Evolutionary conservation across 37 sponge, comb jelly and placozoan species (phyloP), one percentile per base, ranked within the genome.

Genomic region (Dysidea cf. avara): DNA sequence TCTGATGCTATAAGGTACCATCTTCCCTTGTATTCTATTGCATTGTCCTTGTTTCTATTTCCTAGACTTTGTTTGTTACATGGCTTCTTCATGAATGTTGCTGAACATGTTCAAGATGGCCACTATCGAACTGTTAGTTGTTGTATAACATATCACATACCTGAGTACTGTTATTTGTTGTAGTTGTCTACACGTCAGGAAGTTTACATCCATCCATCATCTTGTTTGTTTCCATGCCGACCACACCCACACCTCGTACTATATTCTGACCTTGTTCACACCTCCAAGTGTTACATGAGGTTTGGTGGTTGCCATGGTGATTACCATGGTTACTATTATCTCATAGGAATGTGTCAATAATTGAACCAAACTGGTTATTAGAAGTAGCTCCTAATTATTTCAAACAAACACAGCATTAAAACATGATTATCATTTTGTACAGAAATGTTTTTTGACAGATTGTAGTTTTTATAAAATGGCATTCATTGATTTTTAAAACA

Each of bases 221-320:
- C 94, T 52, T 82, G 83, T 46, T 79, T 93, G 18, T 93, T 93
- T 63, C 80, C 81, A 35, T 53, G 56, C 36, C 55, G 76, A 38
- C 93, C 93, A 20, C 81, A 60, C 49, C 90, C 94, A 22, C 72
- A 53, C 4, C 76, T 30, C 53, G 74, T 93, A 4, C 29, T 93
- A 58, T 93, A 89, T 64, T 83, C 85, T 56, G 90, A 85, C 35
- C 81, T 93, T 3, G 79, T 93, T 22, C 78, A 81, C 65, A 93
- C 94, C 7, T 36, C 90, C 48, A 93, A 93, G 53, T 76, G 91
- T 48, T 93, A 93, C 80, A 93, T 93, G 90, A 88, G 94, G 93
- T 92, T 14, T 1, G 17, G 67, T 13, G 5, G 1, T 66, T 1
- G 62, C 29, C 3, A 31, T 2, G 5, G 32, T 2, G 12, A 20